phyloP scores from a whole-genome alignment of 2,888 invertebrate species.

The Meta bourneti region DNA sequence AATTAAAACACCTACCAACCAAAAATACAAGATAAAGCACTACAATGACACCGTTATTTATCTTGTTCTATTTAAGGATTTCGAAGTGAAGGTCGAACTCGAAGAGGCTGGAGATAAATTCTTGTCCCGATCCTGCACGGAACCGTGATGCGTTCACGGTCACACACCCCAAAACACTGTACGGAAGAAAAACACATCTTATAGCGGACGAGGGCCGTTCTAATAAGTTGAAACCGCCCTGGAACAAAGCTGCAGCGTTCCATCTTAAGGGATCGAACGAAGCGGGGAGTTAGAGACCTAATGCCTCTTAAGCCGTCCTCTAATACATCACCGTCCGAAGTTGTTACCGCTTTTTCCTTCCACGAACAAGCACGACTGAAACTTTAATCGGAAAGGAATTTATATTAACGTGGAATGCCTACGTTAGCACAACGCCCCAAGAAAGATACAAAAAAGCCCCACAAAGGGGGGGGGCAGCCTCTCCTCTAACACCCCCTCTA shows the following conservation, averaged over 20 bases:
- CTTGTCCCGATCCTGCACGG: too few relatives aligned
- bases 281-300: not conserved
- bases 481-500: not conserved
- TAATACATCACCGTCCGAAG: not conserved
- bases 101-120: too few relatives aligned
- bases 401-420: conserved; percentile 15
- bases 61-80: too few relatives aligned
- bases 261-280: conserved; percentile 3
- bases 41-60: too few relatives aligned
- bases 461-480: not conserved
- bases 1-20: too few relatives aligned
- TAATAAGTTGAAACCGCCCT: not conserved
- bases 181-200: too few relatives aligned
- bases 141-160: too few relatives aligned
- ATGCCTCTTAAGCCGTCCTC: not conserved
- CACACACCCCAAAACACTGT: too few relatives aligned
- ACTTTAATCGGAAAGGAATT: not conserved
- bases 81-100: too few relatives aligned
- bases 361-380: too few relatives aligned
- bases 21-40: too few relatives aligned
- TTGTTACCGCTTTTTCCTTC: not conserved
- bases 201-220: not conserved
- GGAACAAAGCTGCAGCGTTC: not conserved
- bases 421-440: not conserved
- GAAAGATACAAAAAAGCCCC: not conserved